A percentile compares a stretch with the other conserved stretches of the same genome.
Evolutionary conservation across 1,140 invertebrate genomes (phyloP).

Genomic region (Brachionus rubens): DNA sequence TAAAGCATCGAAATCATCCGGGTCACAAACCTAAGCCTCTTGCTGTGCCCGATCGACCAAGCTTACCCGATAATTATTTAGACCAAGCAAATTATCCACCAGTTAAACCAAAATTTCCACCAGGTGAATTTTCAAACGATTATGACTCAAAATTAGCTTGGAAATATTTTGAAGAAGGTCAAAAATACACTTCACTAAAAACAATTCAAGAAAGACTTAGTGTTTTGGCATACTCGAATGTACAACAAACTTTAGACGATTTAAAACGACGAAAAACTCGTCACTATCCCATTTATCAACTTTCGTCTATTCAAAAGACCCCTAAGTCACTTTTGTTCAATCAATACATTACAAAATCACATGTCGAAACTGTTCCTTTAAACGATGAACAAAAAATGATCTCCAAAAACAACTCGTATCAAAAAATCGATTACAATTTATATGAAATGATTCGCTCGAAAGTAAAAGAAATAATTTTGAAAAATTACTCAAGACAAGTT

Average conservation of each 20-base stretch:
- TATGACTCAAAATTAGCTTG: constrained; percentile 33
- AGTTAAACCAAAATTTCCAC: constrained; percentile 36
- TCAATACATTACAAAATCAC: constrained; percentile 42
- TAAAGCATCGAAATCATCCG: constrained; percentile 43
- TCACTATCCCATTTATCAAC: neutral
- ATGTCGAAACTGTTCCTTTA: neutral
- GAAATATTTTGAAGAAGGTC: constrained; percentile 29
- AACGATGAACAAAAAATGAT: neutral
- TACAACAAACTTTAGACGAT: constrained; percentile 32
- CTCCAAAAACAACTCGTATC: neutral
- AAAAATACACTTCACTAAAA: constrained; percentile 20
- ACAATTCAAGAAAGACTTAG: constrained; percentile 25
- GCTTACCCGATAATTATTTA: constrained; percentile 26
- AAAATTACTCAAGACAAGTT: neutral
- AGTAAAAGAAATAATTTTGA: constrained; percentile 24
- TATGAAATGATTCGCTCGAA: constrained; percentile 1
- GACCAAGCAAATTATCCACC: constrained; percentile 34
- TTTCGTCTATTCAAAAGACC: neutral
- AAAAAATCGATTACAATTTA: constrained; percentile 17
- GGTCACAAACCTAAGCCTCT: constrained; percentile 21
- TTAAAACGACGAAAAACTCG: constrained; percentile 7
- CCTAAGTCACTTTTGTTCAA: constrained; percentile 1
- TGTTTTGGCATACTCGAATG: constrained; percentile 39
- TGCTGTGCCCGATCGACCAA: neutral
- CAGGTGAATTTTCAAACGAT: neutral